These are phyloP conservation scores for Leucosticte australis DNA, from an alignment of 2,113 vertebrate genomes.

Conservation along the genomic window DNA sequence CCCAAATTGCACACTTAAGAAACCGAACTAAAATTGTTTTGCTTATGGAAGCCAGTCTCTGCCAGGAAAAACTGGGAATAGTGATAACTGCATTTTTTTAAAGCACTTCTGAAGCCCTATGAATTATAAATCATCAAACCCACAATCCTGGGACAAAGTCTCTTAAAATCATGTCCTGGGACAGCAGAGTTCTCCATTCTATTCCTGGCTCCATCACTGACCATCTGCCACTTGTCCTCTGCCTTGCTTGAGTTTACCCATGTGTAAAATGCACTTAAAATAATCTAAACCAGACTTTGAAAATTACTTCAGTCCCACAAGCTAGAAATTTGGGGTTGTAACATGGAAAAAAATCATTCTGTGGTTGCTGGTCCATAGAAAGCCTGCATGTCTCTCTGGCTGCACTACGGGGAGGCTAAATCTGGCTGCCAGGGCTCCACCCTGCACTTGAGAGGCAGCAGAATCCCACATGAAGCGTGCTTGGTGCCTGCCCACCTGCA, in stretches of 20 bases:
- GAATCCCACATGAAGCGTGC: neutral
- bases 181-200: neutral
- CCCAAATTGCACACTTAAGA: neutral
- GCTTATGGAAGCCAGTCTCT: neutral
- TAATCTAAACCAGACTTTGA: conserved; percentile 2
- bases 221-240: conserved; percentile 50
- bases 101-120: neutral
- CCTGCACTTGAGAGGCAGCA: neutral
- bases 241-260: conserved; percentile 9
- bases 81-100: neutral
- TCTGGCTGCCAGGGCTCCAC: conserved; percentile 16
- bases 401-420: neutral
- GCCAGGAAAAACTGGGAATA: neutral
- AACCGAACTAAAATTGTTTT: neutral
- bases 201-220: conserved; percentile 1
- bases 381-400: neutral
- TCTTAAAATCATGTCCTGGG: neutral
- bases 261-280: conserved; percentile 28
- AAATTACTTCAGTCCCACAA: conserved; percentile 21
- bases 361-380: neutral
- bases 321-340: conserved; percentile 19
- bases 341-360: neutral
- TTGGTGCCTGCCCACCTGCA: conserved; percentile 5
- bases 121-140: neutral
- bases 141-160: neutral